These are phyloP conservation scores for Scolopax rusticola DNA, from an alignment of 2,797 vertebrate species.

Conservation along the genomic window DNA sequence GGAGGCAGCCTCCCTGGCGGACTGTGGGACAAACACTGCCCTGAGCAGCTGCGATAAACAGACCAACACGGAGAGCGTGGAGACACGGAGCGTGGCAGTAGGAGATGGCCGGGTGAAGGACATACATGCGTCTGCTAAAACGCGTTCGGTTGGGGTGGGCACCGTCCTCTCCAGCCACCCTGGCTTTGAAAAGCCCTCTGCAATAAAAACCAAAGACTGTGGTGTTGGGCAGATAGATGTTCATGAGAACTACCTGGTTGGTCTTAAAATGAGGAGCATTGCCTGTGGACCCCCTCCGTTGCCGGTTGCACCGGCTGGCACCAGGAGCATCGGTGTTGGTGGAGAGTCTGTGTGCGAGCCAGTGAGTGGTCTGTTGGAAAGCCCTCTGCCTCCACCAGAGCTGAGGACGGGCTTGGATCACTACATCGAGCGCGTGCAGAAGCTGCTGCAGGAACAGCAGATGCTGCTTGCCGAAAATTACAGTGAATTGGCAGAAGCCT, in stretches of 20 bases:
- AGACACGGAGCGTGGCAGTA: slow-evolving; percentile 85
- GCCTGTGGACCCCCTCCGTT: slow-evolving; percentile 89
- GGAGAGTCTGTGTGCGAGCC: slow-evolving; percentile 77
- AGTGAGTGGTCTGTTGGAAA: slow-evolving; percentile 30
- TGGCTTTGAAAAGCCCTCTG: slow-evolving; percentile 73
- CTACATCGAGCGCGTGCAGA: slow-evolving; percentile 95
- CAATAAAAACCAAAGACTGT: slow-evolving; percentile 90
- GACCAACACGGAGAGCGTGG: slow-evolving; percentile 85
- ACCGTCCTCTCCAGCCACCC: slow-evolving; percentile 81
- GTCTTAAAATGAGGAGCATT: slow-evolving; percentile 93
- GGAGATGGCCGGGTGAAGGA: slow-evolving; percentile 96
- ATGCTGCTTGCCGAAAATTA: slow-evolving; percentile 96
- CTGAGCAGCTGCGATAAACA: slow-evolving; percentile 84
- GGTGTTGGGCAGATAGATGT: slow-evolving; percentile 88
- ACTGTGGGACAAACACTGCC: slow-evolving; percentile 85
- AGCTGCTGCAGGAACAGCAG: slow-evolving; percentile 95
- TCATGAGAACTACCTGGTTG: slow-evolving; percentile 92
- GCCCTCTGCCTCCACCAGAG: slow-evolving; percentile 57
- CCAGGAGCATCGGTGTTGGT: slow-evolving; percentile 89
- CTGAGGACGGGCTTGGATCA: slow-evolving; percentile 87
- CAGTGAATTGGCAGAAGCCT: slow-evolving; percentile 93
- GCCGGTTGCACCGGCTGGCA: slow-evolving; percentile 62
- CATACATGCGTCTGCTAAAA: slow-evolving; percentile 78
- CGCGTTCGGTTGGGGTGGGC: slow-evolving; percentile 89
- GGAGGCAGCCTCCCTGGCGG: slow-evolving; percentile 57